Evolutionary conservation across 2,113 vertebrate species (phyloP).

Genomic region (Gnathonemus echidnorhynchus): DNA sequence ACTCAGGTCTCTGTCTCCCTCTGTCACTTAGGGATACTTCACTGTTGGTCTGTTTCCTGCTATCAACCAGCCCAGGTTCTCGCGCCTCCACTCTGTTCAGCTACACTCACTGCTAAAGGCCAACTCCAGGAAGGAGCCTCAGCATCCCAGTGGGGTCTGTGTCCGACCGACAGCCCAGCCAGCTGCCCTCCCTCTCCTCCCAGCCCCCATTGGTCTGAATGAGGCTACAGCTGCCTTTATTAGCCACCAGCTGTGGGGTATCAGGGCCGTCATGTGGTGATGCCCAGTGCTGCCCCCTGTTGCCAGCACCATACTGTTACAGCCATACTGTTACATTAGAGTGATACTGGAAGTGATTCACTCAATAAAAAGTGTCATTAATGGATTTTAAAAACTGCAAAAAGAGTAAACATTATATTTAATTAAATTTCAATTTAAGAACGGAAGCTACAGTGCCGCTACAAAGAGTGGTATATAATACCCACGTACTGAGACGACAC

Average conservation of each 20-base stretch:
- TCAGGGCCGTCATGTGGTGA: not conserved
- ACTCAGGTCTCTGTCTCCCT: not conserved
- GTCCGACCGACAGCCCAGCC: not conserved
- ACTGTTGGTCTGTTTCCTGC: too few species aligned
- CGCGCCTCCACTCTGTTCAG: not conserved
- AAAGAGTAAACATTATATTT: not conserved
- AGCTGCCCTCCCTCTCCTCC: not conserved
- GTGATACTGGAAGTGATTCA: not conserved
- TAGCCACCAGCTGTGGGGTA: not conserved
- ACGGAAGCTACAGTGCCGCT: not conserved
- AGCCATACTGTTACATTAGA: not conserved
- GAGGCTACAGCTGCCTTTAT: not conserved
- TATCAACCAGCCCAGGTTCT: not conserved
- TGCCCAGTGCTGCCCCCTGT: not conserved
- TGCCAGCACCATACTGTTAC: not conserved
- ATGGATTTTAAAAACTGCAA: not conserved
- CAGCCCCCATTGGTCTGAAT: not conserved
- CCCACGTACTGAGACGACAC: not conserved
- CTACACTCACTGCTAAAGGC: not conserved
- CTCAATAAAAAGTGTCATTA: not conserved
- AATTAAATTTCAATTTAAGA: not conserved
- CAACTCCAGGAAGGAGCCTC: not conserved
- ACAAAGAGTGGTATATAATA: not conserved
- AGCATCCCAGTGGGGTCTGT: not conserved
- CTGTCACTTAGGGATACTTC: not conserved